These are phyloP conservation scores for Tylochromis polylepis DNA, from an alignment of 2,113 vertebrate species.

Conservation along the genomic window DNA sequence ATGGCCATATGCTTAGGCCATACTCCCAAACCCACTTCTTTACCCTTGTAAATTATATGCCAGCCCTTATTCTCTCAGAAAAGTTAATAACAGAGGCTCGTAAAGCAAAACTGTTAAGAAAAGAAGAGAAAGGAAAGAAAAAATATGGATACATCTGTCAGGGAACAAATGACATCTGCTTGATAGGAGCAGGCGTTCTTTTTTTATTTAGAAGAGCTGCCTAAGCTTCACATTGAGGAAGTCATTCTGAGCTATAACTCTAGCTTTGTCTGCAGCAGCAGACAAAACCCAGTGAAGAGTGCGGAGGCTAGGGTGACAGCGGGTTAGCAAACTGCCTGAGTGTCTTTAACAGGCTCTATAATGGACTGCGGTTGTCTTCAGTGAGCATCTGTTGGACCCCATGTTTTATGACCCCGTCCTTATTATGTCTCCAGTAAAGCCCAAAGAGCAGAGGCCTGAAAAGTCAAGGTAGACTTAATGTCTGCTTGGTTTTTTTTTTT, in stretches of 20 bases:
- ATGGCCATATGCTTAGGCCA: constrained; percentile 13
- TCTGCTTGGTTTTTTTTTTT: background rate
- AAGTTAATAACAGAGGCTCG: constrained; percentile 12
- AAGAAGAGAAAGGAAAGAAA: background rate
- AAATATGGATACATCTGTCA: constrained; percentile 49
- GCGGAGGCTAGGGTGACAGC: constrained; percentile 15
- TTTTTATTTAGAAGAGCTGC: constrained; percentile 6
- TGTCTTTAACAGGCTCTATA: constrained; percentile 57
- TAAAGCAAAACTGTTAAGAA: constrained; percentile 3
- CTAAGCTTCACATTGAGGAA: constrained; percentile 7
- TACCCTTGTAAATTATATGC: background rate
- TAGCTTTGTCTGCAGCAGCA: background rate
- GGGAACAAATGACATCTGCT: constrained; percentile 64
- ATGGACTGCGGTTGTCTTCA: constrained; percentile 61
- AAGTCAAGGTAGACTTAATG: background rate
- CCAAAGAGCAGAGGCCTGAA: background rate
- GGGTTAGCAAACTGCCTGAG: constrained; percentile 14
- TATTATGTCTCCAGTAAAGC: constrained; percentile 45
- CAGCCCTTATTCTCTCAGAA: background rate
- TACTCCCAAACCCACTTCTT: background rate
- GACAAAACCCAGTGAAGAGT: constrained; percentile 42
- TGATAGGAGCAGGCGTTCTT: constrained; percentile 15
- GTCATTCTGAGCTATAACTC: constrained; percentile 46
- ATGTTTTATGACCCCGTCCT: constrained; percentile 52
- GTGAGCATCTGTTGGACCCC: constrained; percentile 57